Percentiles rank a stretch among this genome's conserved stretches.
Conservation (phyloP, 2,888 invertebrate genomes). For the Mycalesis mineus region DNA sequence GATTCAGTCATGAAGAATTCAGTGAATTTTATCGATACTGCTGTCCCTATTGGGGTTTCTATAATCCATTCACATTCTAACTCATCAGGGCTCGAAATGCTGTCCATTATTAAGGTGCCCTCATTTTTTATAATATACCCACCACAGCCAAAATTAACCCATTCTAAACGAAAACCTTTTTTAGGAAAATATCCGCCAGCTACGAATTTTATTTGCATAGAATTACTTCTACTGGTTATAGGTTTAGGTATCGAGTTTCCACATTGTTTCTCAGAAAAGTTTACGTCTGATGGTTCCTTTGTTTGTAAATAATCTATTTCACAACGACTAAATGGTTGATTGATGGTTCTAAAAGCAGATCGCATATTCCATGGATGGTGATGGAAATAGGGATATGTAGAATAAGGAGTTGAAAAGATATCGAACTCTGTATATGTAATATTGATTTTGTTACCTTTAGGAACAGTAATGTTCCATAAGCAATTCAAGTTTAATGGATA, state of each 20-base stretch:
- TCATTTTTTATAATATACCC: slow-evolving; percentile 76
- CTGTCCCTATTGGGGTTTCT: slow-evolving; percentile 79
- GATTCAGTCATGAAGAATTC: slow-evolving; percentile 80
- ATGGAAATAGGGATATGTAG: not conserved
- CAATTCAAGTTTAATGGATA: slow-evolving; percentile 83
- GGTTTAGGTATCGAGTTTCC: slow-evolving; percentile 68
- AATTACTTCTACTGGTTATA: slow-evolving; percentile 77
- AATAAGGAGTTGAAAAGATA: slow-evolving; percentile 34
- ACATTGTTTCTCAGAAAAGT: slow-evolving; percentile 62
- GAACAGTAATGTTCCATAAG: slow-evolving; percentile 85
- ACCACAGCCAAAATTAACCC: slow-evolving; percentile 87
- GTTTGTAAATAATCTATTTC: slow-evolving; percentile 79
- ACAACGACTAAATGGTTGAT: slow-evolving; percentile 56
- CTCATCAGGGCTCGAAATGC: slow-evolving; percentile 76
- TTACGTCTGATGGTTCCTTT: slow-evolving; percentile 57
- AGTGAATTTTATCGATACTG: slow-evolving; percentile 80
- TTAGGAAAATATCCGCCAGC: slow-evolving; percentile 75
- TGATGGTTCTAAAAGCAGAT: no score
- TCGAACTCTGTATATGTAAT: slow-evolving; percentile 89
- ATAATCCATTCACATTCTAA: slow-evolving; percentile 88
- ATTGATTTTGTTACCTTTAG: slow-evolving; percentile 87
- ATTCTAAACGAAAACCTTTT: slow-evolving; percentile 90
- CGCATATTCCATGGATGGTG: not conserved
- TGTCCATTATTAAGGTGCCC: slow-evolving; percentile 81
- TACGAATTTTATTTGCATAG: slow-evolving; percentile 81